phyloP scores from a whole-genome alignment of 2,113 vertebrate species.

The Agapornis roseicollis region DNA sequence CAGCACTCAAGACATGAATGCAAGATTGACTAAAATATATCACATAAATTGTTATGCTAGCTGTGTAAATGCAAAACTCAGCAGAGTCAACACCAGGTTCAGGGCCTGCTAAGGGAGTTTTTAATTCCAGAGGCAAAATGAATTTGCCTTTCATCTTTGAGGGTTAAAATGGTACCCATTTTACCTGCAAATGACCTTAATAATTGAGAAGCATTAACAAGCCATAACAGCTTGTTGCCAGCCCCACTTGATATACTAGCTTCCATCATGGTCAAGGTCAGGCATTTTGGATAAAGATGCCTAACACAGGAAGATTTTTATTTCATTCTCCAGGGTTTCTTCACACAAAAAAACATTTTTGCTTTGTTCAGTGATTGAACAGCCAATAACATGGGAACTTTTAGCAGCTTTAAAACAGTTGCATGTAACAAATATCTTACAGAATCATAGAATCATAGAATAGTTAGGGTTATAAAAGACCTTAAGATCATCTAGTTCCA shows the following conservation, averaged over 20 bases:
- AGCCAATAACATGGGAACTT: not conserved
- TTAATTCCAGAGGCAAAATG: not conserved
- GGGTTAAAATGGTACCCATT: not conserved
- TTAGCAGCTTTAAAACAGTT: not conserved
- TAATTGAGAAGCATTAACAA: not conserved
- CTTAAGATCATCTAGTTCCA: no score
- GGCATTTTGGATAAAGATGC: not conserved
- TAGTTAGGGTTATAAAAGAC: no score
- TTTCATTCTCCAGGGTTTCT: not conserved
- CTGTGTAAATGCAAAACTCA: not conserved
- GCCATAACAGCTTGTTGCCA: not conserved
- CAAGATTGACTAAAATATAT: conserved; percentile 2
- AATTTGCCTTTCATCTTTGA: not conserved
- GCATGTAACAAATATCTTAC: not conserved
- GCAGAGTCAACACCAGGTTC: not conserved
- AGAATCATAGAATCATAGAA: no score
- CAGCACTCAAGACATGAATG: not conserved
- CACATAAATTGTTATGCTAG: conserved; percentile 22
- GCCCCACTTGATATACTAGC: not conserved
- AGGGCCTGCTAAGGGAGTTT: not conserved
- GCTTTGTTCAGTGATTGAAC: not conserved
- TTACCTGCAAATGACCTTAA: not conserved
- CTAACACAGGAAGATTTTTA: not conserved
- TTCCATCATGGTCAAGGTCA: not conserved
- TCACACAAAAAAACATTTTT: not conserved